phyloP scores from a whole-genome alignment of 2,888 invertebrate species.

The Exocentrus adspersus region DNA sequence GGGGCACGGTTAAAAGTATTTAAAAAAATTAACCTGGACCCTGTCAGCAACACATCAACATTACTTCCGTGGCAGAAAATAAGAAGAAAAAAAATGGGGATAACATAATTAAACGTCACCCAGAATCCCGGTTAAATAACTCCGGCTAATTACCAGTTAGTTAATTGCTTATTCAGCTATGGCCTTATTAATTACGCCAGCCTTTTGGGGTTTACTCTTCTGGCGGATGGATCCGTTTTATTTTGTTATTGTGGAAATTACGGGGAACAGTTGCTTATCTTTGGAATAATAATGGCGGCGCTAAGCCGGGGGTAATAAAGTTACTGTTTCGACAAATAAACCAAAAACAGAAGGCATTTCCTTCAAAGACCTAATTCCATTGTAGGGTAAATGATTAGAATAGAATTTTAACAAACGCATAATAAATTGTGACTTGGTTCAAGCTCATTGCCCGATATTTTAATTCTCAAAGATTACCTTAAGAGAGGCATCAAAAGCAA shows the following conservation, averaged over 20 bases:
- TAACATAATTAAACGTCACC: constrained; percentile 12
- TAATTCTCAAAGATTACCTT: no score
- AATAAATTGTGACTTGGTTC: no score
- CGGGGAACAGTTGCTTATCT: background rate
- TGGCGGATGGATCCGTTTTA: background rate
- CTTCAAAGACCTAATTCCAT: no score
- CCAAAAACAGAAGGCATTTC: no score
- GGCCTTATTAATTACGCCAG: constrained; percentile 5
- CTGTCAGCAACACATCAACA: no score
- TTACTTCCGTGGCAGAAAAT: background rate
- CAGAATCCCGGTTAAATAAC: background rate
- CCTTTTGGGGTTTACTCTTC: constrained; percentile 6
- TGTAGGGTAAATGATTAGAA: no score
- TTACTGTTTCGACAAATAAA: no score
- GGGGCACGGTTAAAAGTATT: no score
- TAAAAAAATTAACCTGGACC: no score
- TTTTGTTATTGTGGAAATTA: background rate
- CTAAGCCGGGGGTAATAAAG: background rate
- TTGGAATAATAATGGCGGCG: background rate
- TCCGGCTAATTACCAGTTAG: constrained; percentile 9
- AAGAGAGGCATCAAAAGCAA: no score
- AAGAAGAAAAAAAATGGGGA: background rate
- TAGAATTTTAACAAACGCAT: no score
- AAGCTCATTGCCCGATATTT: no score
- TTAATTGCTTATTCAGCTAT: constrained; percentile 1